Evolutionary conservation across 2,888 invertebrate genomes (phyloP), one percentile per base, ranked within the genome.

Genomic region (Heterodera filipjevi): DNA sequence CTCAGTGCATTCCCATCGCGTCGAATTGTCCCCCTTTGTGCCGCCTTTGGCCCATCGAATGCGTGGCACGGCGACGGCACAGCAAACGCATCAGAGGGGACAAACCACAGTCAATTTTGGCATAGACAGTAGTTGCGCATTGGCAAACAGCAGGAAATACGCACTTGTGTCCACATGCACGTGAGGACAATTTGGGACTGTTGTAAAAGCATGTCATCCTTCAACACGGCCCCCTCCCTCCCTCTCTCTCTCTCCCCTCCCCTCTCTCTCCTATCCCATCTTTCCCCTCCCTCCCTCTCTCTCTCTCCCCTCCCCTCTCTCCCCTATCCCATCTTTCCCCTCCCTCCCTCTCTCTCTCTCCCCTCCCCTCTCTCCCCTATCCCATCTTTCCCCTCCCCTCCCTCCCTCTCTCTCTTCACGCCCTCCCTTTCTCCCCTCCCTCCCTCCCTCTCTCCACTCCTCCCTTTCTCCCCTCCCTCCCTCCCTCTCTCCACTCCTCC

Each of bases 121-220:
- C n/a, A 59, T 12, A 6, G 59, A 22, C 3, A 59, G 2, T n/a
- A 27, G 22, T 22, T 16, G 19, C 53, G 53, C 53, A 19, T 12
- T 53, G 27, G 27, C 59, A n/a, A 27, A 59, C n/a, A n/a, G 19
- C 66, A 59, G 76, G 64, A 96, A 96, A 72, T 76, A 27, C 89
- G 98, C 95, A 1, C 91, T 99, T 76, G 97, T 98, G 89, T 98
- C 98, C 81, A 94, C 98, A 78, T 99, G 99, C 91, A 98, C 97
- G 87, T 87, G 66, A 79, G 85, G 81, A 30, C 5, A 19, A 32
- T 64, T n/a, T 6, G 30, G 30, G 46, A 30, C 32, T 71, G 46
- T 8, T 39, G 39, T 39, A 14, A n/a, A n/a, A n/a, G n/a, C n/a
- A n/a, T n/a, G n/a, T n/a, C n/a, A n/a, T n/a, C n/a, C n/a, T n/a